Evolutionary conservation across 2,888 invertebrate species (phyloP).

Genomic region (Platycheirus rosarum): DNA sequence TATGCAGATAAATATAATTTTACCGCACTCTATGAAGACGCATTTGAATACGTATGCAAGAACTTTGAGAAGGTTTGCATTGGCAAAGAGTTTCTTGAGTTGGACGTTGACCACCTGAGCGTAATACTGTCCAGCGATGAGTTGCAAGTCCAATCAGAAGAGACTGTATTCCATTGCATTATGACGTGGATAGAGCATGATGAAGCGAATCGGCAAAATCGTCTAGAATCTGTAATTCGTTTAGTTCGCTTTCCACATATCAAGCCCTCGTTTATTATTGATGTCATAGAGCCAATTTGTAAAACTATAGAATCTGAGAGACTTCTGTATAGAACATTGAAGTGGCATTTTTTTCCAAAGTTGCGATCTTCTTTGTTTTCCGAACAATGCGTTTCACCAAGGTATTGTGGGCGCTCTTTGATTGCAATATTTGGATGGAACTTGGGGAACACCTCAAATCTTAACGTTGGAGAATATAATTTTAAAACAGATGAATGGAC

Average conservation of each 20-base stretch:
- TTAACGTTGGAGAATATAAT: neutral
- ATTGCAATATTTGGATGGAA: neutral
- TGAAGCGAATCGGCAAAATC: neutral
- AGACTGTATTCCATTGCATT: neutral
- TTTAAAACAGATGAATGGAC: neutral
- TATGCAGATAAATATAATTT: slow-evolving; percentile 5
- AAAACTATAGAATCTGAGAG: neutral
- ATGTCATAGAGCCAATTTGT: neutral
- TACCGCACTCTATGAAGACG: neutral
- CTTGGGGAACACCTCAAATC: neutral
- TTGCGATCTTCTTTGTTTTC: neutral
- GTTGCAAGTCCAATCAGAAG: neutral
- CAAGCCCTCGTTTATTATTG: neutral
- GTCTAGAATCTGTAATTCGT: neutral
- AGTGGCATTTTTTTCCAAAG: neutral
- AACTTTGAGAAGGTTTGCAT: neutral
- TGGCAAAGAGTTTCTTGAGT: neutral
- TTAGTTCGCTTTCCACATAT: neutral
- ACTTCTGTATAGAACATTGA: neutral
- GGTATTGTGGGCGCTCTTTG: neutral
- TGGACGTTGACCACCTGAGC: neutral
- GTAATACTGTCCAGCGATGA: neutral
- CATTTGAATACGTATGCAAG: neutral
- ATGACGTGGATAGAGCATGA: neutral
- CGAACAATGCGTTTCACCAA: neutral